phyloP scores from a whole-genome alignment of 2,113 vertebrate genomes.

The Rhombomys opimus region DNA sequence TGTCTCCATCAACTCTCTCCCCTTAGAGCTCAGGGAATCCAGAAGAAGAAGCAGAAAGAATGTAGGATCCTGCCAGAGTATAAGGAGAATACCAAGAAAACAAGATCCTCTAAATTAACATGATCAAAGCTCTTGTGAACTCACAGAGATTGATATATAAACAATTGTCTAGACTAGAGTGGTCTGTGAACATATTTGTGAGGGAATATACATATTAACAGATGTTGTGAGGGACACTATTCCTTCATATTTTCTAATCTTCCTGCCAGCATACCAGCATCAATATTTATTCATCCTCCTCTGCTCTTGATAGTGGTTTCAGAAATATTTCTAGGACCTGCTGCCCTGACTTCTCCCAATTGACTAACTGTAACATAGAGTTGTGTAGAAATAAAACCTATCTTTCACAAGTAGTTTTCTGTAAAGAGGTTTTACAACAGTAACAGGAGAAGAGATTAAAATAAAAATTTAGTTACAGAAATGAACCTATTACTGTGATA shows the following conservation, averaged over 20 bases:
- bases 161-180: background rate
- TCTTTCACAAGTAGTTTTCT: background rate
- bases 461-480: background rate
- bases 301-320: too few species aligned
- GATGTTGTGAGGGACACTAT: background rate
- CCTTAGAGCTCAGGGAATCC: background rate
- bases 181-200: background rate
- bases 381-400: background rate
- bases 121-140: background rate
- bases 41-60: background rate
- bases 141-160: background rate
- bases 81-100: background rate
- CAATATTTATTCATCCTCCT: background rate
- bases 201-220: background rate
- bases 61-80: background rate
- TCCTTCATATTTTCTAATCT: background rate
- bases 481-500: background rate
- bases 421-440: background rate
- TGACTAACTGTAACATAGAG: background rate
- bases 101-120: background rate
- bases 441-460: background rate
- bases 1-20: background rate
- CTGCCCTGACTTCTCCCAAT: background rate
- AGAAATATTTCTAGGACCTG: background rate
- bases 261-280: background rate